Conservation (phyloP, 2,888 invertebrate genomes). For the Lymantria dispar region DNA sequence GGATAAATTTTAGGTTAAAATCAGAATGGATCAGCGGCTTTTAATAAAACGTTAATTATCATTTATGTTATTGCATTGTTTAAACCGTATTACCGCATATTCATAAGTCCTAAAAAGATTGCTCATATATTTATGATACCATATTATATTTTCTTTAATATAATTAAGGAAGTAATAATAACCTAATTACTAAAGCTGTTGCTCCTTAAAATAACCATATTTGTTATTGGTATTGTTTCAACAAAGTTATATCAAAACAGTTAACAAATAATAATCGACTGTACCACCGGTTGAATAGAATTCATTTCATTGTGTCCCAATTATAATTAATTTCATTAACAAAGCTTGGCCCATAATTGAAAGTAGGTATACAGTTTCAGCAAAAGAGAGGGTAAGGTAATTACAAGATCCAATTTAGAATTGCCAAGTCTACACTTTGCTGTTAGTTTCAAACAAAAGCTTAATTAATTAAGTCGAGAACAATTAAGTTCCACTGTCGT, state of each 20-base stretch:
- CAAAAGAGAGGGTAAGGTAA: slow-evolving; percentile 79
- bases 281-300: slow-evolving; percentile 49
- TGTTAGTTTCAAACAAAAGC: slow-evolving; percentile 83
- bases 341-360: slow-evolving; percentile 78
- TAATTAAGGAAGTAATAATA: too few relatives aligned
- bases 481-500: slow-evolving; percentile 80
- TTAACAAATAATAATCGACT: slow-evolving; percentile 55
- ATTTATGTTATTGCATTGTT: too few relatives aligned
- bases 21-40: too few relatives aligned
- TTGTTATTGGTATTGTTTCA: slow-evolving; percentile 25
- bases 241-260: slow-evolving; percentile 51
- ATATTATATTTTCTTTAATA: too few relatives aligned
- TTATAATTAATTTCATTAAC: slow-evolving; percentile 79
- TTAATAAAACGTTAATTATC: too few relatives aligned
- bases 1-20: too few relatives aligned
- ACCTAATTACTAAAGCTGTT: too few relatives aligned
- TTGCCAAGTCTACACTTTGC: slow-evolving; percentile 83
- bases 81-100: too few relatives aligned
- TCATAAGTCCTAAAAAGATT: too few relatives aligned
- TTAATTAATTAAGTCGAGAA: slow-evolving; percentile 83
- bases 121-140: too few relatives aligned
- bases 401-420: slow-evolving; percentile 83
- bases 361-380: slow-evolving; percentile 79
- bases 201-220: slow-evolving; percentile 4
- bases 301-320: slow-evolving; percentile 66